phyloP scores from a whole-genome alignment of 2,113 vertebrate species.

The Trinectes maculatus region DNA sequence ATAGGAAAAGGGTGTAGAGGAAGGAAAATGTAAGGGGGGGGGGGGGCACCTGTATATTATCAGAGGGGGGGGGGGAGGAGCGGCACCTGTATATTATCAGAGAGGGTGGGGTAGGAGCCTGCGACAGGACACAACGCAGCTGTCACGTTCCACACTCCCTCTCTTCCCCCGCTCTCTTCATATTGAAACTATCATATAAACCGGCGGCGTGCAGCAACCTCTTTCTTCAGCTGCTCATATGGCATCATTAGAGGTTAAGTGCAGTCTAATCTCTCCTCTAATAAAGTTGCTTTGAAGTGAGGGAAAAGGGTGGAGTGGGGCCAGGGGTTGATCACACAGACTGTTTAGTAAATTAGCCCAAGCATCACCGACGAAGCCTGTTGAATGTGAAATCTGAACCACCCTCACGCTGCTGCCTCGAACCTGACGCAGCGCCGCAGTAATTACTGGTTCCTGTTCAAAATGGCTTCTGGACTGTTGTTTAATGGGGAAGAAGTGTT shows the following conservation, averaged over 20 bases:
- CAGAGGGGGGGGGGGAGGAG: slow-evolving; percentile 30
- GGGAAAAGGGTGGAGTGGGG: slow-evolving; percentile 73
- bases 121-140: slow-evolving; percentile 22
- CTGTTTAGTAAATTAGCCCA: slow-evolving; percentile 86
- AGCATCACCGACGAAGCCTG: slow-evolving; percentile 66
- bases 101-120: slow-evolving; percentile 26
- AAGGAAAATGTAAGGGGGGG: slow-evolving; percentile 29
- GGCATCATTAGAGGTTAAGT: slow-evolving; percentile 88
- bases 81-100: slow-evolving; percentile 62
- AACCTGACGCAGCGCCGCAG: neutral
- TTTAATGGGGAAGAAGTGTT: no score
- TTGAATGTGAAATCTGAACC: slow-evolving; percentile 82
- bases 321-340: slow-evolving; percentile 80
- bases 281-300: slow-evolving; percentile 93
- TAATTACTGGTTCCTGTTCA: neutral
- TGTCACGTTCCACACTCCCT: slow-evolving; percentile 28
- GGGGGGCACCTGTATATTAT: slow-evolving; percentile 61
- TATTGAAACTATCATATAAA: slow-evolving; percentile 80
- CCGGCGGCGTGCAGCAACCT: slow-evolving; percentile 46
- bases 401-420: slow-evolving; percentile 28
- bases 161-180: slow-evolving; percentile 45
- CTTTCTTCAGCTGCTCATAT: slow-evolving; percentile 58
- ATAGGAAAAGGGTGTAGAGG: slow-evolving; percentile 34
- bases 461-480: neutral
- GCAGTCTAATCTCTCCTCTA: slow-evolving; percentile 88